Percentiles rank a stretch among this genome's conserved stretches.
phyloP scores from a whole-genome alignment of 2,888 invertebrate species.

The Eupithecia inturbata region DNA sequence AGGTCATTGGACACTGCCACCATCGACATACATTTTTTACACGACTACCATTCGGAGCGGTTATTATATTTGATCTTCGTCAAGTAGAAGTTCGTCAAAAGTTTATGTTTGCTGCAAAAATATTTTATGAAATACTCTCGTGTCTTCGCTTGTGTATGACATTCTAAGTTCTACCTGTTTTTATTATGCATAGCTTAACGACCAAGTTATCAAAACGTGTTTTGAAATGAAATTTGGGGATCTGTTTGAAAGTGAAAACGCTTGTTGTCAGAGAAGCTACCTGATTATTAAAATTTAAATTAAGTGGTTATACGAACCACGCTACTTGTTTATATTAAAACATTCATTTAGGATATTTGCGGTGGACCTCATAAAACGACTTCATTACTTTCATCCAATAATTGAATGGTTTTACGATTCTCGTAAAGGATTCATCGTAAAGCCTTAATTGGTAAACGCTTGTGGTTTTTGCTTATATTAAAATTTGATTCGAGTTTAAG shows the following conservation, averaged over 20 bases:
- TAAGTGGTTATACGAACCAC: neutral
- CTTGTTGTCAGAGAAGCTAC: neutral
- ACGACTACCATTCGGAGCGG: neutral
- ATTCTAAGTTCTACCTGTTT: neutral
- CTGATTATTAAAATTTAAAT: neutral
- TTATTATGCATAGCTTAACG: constrained; percentile 1
- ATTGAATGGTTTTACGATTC: constrained; percentile 13
- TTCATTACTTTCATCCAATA: constrained; percentile 13
- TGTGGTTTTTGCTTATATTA: neutral
- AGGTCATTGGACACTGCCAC: neutral
- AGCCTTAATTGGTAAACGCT: constrained; percentile 2
- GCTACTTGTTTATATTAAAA: constrained; percentile 5
- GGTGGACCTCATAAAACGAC: constrained; percentile 17
- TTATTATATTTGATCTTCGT: neutral
- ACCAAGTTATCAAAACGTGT: neutral
- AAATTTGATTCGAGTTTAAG: neutral
- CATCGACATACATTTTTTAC: neutral
- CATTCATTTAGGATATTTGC: constrained; percentile 11
- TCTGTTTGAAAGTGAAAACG: neutral
- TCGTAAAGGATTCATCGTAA: constrained; percentile 6
- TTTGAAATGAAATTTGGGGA: neutral
- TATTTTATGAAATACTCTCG: neutral
- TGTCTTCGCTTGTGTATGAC: neutral
- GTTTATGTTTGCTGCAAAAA: neutral
- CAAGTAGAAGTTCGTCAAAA: neutral